A percentile compares a stretch with the other conserved stretches of the same genome.
Evolutionary conservation across 2,113 vertebrate genomes (phyloP).

Genomic region (Caranx melampygus): DNA sequence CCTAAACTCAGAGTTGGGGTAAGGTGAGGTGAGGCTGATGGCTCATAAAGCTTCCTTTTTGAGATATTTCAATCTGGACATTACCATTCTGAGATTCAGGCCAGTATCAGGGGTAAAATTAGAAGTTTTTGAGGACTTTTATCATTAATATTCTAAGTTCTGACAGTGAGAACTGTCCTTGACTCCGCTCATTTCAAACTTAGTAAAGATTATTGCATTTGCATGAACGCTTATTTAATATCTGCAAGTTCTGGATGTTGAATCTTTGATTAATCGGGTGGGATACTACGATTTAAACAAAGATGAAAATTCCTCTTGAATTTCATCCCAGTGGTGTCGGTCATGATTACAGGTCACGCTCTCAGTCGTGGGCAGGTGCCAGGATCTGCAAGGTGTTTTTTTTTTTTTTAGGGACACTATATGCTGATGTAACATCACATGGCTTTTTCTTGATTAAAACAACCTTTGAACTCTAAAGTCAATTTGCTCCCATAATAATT

Average conservation of each 20-base stretch:
- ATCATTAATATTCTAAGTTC: too few relatives aligned
- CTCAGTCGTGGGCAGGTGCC: conserved; percentile 8
- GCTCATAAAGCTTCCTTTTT: too few relatives aligned
- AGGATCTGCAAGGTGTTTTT: neutral
- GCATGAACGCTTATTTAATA: neutral
- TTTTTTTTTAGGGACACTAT: neutral
- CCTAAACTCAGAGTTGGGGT: too few relatives aligned
- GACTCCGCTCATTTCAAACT: neutral
- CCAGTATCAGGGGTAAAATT: neutral
- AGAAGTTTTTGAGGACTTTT: too few relatives aligned
- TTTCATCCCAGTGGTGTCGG: neutral
- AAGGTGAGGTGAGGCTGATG: too few relatives aligned
- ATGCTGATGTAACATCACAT: conserved; percentile 37
- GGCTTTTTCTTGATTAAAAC: conserved; percentile 56
- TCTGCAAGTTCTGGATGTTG: neutral
- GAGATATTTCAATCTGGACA: too few relatives aligned
- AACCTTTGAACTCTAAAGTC: conserved; percentile 68
- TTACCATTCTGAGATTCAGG: too few relatives aligned
- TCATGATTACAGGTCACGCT: conserved; percentile 8
- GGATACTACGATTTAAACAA: neutral
- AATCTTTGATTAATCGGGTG: neutral
- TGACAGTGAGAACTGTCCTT: neutral
- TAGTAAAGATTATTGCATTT: neutral
- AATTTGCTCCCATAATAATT: conserved; percentile 65
- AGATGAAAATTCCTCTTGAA: neutral